Conservation (phyloP, 2,888 invertebrate genomes). For the Nemurella pictetii region DNA sequence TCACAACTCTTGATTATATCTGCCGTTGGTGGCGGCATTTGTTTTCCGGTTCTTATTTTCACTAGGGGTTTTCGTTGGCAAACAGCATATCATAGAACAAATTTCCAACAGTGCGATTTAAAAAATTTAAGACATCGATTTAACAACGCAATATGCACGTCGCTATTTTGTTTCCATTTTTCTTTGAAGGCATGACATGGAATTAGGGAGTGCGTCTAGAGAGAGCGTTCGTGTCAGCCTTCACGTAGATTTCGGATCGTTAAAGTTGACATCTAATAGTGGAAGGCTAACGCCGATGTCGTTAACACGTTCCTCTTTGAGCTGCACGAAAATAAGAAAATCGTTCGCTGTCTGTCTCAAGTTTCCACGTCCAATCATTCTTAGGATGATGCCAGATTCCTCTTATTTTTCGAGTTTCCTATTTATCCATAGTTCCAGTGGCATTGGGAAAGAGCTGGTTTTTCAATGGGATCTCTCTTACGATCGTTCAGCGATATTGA, state of each 20-base stretch:
- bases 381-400: not conserved
- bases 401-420: not conserved
- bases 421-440: not conserved
- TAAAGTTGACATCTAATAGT: not conserved
- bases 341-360: not conserved
- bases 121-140: not conserved
- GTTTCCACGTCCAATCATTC: not conserved
- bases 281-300: not conserved
- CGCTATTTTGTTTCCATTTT: not conserved
- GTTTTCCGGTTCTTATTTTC: too few species aligned
- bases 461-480: too few species aligned
- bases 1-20: not conserved
- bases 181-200: not conserved
- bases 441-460: not conserved
- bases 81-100: too few species aligned
- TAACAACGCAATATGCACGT: not conserved
- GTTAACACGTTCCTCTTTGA: not conserved
- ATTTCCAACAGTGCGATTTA: not conserved
- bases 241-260: not conserved
- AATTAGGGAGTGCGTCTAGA: not conserved
- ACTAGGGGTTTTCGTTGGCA: not conserved
- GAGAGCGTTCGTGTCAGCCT: not conserved
- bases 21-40: not conserved
- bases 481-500: too few species aligned
- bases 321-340: not conserved